Conservation (phyloP, 1,140 invertebrate genomes). For the Eurosta solidaginis region DNA sequence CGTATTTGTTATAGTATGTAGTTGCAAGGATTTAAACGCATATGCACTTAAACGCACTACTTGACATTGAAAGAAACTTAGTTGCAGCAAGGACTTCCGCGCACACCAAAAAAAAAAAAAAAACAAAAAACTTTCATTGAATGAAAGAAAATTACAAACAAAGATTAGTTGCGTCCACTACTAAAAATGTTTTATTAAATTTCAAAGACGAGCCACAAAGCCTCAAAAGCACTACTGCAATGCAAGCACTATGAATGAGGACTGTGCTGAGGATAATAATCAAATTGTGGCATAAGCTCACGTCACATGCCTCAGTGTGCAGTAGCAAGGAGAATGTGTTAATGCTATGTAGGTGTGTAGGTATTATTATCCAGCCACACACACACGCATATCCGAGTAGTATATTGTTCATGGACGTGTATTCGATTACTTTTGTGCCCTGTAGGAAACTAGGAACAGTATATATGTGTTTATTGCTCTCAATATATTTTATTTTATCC, state of each 20-base stretch:
- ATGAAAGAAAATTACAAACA: constrained; percentile 3
- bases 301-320: too few relatives aligned
- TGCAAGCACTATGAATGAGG: not conserved
- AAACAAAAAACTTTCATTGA: too few relatives aligned
- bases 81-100: too few relatives aligned
- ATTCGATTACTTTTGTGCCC: too few relatives aligned
- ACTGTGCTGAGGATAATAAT: constrained; percentile 7
- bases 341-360: not conserved
- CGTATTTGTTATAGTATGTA: not conserved
- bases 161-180: not conserved
- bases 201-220: not conserved
- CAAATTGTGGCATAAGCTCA: not conserved
- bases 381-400: not conserved
- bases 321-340: not conserved
- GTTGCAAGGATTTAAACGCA: not conserved
- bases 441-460: too few relatives aligned
- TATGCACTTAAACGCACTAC: not conserved
- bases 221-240: not conserved
- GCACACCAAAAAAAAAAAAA: too few relatives aligned
- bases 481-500: too few relatives aligned
- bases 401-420: not conserved
- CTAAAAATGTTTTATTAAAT: not conserved
- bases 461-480: too few relatives aligned
- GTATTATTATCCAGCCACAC: not conserved
- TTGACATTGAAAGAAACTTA: not conserved